Evolutionary conservation across 2,888 invertebrate species (phyloP), one percentile per base, ranked within the genome.

Genomic region (Helobdella robusta): DNA sequence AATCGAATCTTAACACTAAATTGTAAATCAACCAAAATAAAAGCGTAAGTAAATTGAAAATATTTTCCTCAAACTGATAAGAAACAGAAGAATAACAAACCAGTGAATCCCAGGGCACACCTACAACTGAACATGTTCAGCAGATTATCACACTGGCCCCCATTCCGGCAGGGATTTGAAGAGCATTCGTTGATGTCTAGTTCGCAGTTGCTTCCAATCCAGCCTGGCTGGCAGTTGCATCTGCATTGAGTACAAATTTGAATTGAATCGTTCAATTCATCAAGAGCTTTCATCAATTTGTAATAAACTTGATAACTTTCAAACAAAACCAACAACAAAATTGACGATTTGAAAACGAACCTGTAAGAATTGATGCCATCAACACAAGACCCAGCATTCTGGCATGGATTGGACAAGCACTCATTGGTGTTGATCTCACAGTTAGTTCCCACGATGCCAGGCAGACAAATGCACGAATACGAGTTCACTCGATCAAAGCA

Each of bases 1-100:
- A n/a, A n/a, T n/a, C n/a, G n/a, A n/a, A n/a, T n/a, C n/a, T n/a
- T n/a, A n/a, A n/a, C n/a, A n/a, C n/a, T n/a, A n/a, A n/a, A n/a
- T n/a, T n/a, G n/a, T n/a, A n/a, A n/a, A n/a, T n/a, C n/a, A n/a
- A n/a, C n/a, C n/a, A n/a, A n/a, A n/a, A n/a, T n/a, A n/a, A n/a
- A n/a, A n/a, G n/a, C n/a, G n/a, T n/a, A n/a, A n/a, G n/a, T n/a
- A n/a, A n/a, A n/a, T n/a, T n/a, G n/a, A n/a, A n/a, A n/a, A n/a
- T n/a, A n/a, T n/a, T n/a, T n/a, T n/a, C n/a, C n/a, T 3, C 34
- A 1, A 18, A 58, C 32, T 25, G 32, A 15, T 25, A 30, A 56
- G 23, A 58, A 58, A 11, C 30, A 28, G 34, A 23, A 32, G 6
- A 58, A n/a, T n/a, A n/a, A n/a, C 28, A 56, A 84, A 0, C 70